Base-by-base conservation (phyloP, 1,140 invertebrate genomes). In the Drosophila ogumai region DNA sequence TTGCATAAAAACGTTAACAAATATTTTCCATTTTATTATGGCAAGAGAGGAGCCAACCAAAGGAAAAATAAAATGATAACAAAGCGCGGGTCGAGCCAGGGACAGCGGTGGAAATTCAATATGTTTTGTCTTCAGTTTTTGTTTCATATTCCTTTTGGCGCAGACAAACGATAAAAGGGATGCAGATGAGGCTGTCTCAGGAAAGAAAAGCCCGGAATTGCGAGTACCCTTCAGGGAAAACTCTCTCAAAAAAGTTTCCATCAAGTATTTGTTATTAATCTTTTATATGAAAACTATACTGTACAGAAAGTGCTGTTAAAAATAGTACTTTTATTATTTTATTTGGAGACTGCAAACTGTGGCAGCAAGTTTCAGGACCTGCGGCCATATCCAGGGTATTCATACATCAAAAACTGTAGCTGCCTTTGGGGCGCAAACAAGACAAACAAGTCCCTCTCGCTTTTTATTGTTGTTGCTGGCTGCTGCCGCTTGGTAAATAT, bases 1-100 rank as follows among this genome's bases (percentile, higher is more conserved):
- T 88, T 88, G 85, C 85, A 88, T 88, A 84, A 84, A 88, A 88
- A 78, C 68, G 85, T 75, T 88, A 73, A 81, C 84, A 90, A 88
- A 88, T 84, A 88, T 88, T 90, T 88, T 81, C 54, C 59, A 72
- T 86, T 81, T 84, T 82, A 77, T 79, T 87, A 81, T 76, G 28
- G 56, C 17, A 44, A 59, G 75, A 63, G 82, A 58, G 63, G 63
- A 74, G 54, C 71, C 25, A 9, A 31, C 64, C 31, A 7, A 44
- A 58, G 13, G 2, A 50, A 54, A 54, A 54, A 54, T 15, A 54
- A 81, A 59, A 67, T 60, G 40, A 67, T 47, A 79, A 67, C 47
- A 76, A 77, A 80, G 40, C 46, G 36, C 44, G 69, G 43, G 25
- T 55, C 44, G 61, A 67, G 17, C 52, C 19, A 54, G 17, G 32